A percentile compares a stretch with the other conserved stretches of the same genome.
phyloP scores from a whole-genome alignment of 2,797 vertebrate species.

The Monodelphis domestica region DNA sequence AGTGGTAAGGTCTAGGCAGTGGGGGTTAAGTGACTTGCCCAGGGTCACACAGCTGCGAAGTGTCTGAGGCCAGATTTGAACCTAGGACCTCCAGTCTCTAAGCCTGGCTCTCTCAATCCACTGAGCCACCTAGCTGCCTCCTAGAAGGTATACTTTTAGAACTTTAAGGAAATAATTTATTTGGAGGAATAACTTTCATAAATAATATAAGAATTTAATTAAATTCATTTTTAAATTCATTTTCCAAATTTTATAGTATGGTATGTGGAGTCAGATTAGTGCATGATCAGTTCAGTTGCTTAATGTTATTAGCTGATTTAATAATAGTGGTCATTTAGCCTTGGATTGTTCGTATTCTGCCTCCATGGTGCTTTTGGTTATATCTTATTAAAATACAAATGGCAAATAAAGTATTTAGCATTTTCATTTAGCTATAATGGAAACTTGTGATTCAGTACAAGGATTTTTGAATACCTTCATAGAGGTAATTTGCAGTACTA shows the following conservation, averaged over 20 bases:
- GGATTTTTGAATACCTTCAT: slow-evolving; percentile 38
- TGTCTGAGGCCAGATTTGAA: too few species aligned
- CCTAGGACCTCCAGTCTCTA: too few species aligned
- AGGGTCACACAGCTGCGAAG: too few species aligned
- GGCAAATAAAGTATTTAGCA: slow-evolving; percentile 22
- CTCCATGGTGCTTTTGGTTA: neutral
- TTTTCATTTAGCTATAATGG: slow-evolving; percentile 50
- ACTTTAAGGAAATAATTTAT: slow-evolving; percentile 20
- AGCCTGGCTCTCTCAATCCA: too few species aligned
- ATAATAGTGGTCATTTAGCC: slow-evolving; percentile 16
- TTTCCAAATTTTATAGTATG: slow-evolving; percentile 21
- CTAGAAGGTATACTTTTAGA: slow-evolving; percentile 45
- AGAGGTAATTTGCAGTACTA: slow-evolving; percentile 40
- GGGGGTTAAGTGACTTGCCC: too few species aligned
- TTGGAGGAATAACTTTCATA: slow-evolving; percentile 47
- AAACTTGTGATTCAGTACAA: slow-evolving; percentile 33
- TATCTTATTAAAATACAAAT: slow-evolving; percentile 51
- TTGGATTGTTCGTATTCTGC: neutral
- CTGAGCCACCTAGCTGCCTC: too few species aligned
- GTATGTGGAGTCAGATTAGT: neutral
- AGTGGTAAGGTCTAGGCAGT: too few species aligned
- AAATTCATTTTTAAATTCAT: slow-evolving; percentile 39
- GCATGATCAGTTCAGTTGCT: neutral
- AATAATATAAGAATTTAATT: slow-evolving; percentile 35
- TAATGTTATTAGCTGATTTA: slow-evolving; percentile 18